Percentiles rank a stretch among this genome's conserved stretches.
Evolutionary conservation across 2,113 vertebrate genomes (phyloP).

Genomic region (Sebastes schlegelii): DNA sequence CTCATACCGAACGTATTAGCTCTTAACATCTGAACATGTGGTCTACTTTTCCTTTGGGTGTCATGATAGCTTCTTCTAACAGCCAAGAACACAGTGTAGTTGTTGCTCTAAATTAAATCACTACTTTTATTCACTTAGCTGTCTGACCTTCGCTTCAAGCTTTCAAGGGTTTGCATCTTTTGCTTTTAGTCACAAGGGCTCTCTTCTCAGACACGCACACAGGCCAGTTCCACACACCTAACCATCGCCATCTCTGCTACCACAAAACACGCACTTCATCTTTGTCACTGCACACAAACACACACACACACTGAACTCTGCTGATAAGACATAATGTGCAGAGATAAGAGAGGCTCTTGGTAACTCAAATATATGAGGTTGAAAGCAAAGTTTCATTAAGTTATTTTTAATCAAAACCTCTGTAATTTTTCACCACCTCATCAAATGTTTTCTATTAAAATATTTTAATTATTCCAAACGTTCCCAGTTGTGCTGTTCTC

Average conservation of each 20-base stretch:
- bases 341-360: slow-evolving; percentile 4
- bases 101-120: slow-evolving; percentile 31
- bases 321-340: slow-evolving; percentile 2
- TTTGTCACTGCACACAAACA: slow-evolving; percentile 8
- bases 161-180: slow-evolving; percentile 3
- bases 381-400: neutral
- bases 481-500: neutral
- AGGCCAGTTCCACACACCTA: neutral
- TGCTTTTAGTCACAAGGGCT: neutral
- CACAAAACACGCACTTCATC: slow-evolving; percentile 15
- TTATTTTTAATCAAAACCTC: neutral
- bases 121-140: slow-evolving; percentile 19
- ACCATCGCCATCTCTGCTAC: neutral
- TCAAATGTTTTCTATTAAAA: neutral
- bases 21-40: slow-evolving; percentile 1
- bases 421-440: neutral
- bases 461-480: neutral
- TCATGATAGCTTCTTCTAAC: slow-evolving; percentile 15
- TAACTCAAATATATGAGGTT: slow-evolving; percentile 10
- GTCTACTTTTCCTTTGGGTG: slow-evolving; percentile 34
- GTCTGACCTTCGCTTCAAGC: neutral
- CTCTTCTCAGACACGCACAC: neutral
- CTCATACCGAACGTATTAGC: slow-evolving; percentile 13
- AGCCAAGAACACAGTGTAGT: slow-evolving; percentile 1
- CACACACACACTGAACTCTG: neutral